Base-by-base conservation (phyloP, 1,140 invertebrate genomes). In the Drosophila dunni region DNA sequence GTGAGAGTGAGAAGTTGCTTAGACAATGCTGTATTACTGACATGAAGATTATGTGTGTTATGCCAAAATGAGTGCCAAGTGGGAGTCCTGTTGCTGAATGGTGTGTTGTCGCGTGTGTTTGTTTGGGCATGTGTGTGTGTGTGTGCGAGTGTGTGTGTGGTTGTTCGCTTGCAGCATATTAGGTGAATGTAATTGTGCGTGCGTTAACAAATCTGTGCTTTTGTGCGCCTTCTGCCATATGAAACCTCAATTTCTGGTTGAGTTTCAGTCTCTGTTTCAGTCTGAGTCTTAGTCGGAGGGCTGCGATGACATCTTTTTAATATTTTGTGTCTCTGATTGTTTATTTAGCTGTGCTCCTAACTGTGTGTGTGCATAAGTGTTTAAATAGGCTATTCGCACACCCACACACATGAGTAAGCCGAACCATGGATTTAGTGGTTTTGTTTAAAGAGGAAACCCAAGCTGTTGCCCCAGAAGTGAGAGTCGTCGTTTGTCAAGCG, bases 121-220 rank as follows among this genome's bases (percentile, higher is more conserved):
- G n/a, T 36, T 34, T 60, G 17, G 53, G 44, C 34, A 40, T 60
- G 54, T 46, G 62, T 72, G 44, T 45, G 45, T 1, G 45, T n/a
- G n/a, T n/a, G n/a, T n/a, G n/a, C n/a, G n/a, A n/a, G n/a, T 60
- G 54, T 46, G 62, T 72, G 44, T 45, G 45, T 1, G 45, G 1
- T 9, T 51, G 54, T 64, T 24, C n/a, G 50, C 33, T 61, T 50
- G 51, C 62, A 74, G 79, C 63, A 86, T 79, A 89, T 88, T 89
- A 83, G 79, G 84, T 62, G 75, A 66, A 81, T 89, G 84, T 89
- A 89, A 89, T 89, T 89, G 84, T 89, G 84, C 84, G 80, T 89
- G 78, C 78, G 67, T 81, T 81, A 76, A 89, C 81, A 85, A 89
- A 89, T 89, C 78, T 85, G 81, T 84, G 84, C 84, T 78, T 78